Base-by-base conservation (phyloP, 2,113 vertebrate species). In the Loxodonta africana region DNA sequence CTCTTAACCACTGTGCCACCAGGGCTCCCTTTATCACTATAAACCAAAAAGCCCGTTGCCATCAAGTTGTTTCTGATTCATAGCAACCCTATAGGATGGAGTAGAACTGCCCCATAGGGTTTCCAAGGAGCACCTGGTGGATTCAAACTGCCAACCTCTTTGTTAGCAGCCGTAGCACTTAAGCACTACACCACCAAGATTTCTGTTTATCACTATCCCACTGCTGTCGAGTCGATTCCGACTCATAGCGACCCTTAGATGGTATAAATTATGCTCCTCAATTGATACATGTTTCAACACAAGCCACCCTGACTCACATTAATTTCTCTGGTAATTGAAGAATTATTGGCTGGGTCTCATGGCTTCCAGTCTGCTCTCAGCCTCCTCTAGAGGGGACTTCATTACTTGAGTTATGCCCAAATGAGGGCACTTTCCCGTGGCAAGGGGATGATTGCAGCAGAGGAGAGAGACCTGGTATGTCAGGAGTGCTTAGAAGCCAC, bases 251-350 rank as follows among this genome's bases (percentile, higher is more conserved):
- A 74, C n/a, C 33, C n/a, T 37, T 33, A 73, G 15, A 3, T 69
- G 46, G 41, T 30, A 2, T 25, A 76, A 71, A 4, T 37, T 90
- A 33, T 5, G 30, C 73, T 80, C 51, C 33, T 71, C 73, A 62
- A 0, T 26, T 8, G 63, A 67, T 78, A 20, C 46, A 14, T 51
- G 44, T 86, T 94, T 87, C n/a, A 46, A 4, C 48, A 73, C 23
- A 67, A 95, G 44, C 2, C 30, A 76, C 67, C 74, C 17, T 51
- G 37, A 90, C 37, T 80, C 67, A 78, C 8, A 21, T 83, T 88
- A 60, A 51, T 76, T 91, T 95, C 33, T 90, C 81, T 90, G 81
- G 23, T 51, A 81, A 81, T n/a, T 83, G 23, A 62, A 81, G 65
- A 74, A 67, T 65, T 93, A 33, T 86, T 63, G 14, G 46, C 62